These are phyloP conservation scores for Moxostoma hubbsi DNA, from an alignment of 2,797 vertebrate species.

Conservation along the genomic window DNA sequence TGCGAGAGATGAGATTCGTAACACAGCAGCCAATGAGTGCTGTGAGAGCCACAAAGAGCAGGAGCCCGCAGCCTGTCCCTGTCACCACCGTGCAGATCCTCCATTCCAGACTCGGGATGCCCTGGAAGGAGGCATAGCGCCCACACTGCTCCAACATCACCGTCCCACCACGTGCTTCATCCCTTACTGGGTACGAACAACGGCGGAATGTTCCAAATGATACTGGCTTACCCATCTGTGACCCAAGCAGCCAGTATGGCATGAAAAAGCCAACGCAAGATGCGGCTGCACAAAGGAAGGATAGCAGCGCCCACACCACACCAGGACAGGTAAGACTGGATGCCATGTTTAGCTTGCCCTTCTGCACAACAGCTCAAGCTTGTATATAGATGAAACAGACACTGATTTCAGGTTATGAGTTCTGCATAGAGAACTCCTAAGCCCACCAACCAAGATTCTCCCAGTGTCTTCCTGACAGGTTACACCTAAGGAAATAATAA, in stretches of 20 bases:
- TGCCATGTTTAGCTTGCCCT: slow-evolving; percentile 70
- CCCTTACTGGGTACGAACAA: slow-evolving; percentile 93
- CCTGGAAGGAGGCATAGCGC: slow-evolving; percentile 93
- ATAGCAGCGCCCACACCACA: slow-evolving; percentile 88
- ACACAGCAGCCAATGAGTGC: slow-evolving; percentile 97
- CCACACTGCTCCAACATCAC: slow-evolving; percentile 98
- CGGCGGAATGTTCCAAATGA: slow-evolving; percentile 96
- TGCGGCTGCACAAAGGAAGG: slow-evolving; percentile 86
- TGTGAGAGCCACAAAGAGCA: slow-evolving; percentile 93
- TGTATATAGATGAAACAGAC: slow-evolving; percentile 17
- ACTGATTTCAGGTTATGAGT: not conserved
- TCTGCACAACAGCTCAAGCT: not conserved
- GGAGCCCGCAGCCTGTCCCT: slow-evolving; percentile 92
- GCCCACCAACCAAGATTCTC: slow-evolving; percentile 28
- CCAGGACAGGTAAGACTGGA: slow-evolving; percentile 84
- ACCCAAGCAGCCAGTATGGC: slow-evolving; percentile 91
- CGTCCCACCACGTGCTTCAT: slow-evolving; percentile 88
- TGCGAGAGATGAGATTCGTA: slow-evolving; percentile 95
- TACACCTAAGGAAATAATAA: slow-evolving; percentile 42
- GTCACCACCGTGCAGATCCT: slow-evolving; percentile 95
- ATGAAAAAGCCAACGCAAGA: slow-evolving; percentile 93
- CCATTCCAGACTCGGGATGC: slow-evolving; percentile 94
- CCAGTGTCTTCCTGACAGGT: slow-evolving; percentile 12
- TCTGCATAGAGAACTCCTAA: slow-evolving; percentile 12
- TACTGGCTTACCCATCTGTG: slow-evolving; percentile 91